Evolutionary conservation across 2,888 invertebrate species (phyloP).

Genomic region (Leptogaster cylindrica): DNA sequence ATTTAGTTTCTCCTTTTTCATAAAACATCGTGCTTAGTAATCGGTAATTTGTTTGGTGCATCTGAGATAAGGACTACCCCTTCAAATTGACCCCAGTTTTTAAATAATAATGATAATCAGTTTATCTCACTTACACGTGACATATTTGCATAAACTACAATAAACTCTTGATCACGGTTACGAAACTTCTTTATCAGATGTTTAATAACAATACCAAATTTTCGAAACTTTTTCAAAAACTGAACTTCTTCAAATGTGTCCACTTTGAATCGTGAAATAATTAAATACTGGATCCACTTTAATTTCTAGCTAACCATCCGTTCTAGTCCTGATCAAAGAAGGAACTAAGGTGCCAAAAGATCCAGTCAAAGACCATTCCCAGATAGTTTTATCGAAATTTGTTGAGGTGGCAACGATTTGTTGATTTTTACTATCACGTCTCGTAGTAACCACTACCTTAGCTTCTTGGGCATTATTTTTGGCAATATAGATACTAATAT

Average conservation of each 20-base stretch:
- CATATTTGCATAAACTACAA: constrained; percentile 41
- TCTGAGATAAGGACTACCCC: too few relatives aligned
- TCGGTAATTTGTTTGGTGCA: too few relatives aligned
- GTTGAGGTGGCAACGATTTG: constrained; percentile 47
- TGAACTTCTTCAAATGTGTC: background rate
- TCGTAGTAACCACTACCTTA: constrained; percentile 23
- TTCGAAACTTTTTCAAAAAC: constrained; percentile 3
- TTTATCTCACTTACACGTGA: constrained; percentile 49
- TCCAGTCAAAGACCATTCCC: background rate
- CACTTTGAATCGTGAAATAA: constrained; percentile 11
- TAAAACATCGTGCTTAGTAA: too few relatives aligned
- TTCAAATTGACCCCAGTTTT: background rate
- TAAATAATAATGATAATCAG: background rate
- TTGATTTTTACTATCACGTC: constrained; percentile 42
- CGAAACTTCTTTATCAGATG: background rate
- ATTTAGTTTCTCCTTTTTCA: too few relatives aligned
- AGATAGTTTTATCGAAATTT: constrained; percentile 40
- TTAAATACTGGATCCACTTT: too few relatives aligned
- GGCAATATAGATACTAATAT: constrained; percentile 1
- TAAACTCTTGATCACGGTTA: constrained; percentile 7
- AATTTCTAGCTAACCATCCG: constrained; percentile 44
- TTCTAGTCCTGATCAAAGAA: constrained; percentile 44
- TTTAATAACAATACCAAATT: constrained; percentile 29
- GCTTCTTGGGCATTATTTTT: constrained; percentile 5
- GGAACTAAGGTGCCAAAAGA: constrained; percentile 44